phyloP scores from a whole-genome alignment of 2,888 invertebrate species.

The Lasioglossum figueresi region DNA sequence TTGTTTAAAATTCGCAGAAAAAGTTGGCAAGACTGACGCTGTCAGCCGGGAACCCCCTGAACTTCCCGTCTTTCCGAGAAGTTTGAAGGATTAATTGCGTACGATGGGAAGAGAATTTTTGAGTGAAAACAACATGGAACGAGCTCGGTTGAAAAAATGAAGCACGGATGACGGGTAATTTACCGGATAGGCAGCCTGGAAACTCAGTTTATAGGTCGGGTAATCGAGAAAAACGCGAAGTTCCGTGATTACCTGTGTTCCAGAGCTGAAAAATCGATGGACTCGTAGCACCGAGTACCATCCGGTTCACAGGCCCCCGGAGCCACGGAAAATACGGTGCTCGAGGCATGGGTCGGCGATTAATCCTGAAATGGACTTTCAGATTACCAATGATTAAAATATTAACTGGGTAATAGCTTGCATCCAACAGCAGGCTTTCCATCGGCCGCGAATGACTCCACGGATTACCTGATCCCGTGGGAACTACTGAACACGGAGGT shows the following conservation, averaged over 20 bases:
- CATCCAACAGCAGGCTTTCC: constrained; percentile 4
- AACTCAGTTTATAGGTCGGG: neutral
- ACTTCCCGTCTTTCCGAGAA: no score
- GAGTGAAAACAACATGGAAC: neutral
- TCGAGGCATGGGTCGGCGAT: neutral
- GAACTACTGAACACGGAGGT: neutral
- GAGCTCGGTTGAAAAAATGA: neutral
- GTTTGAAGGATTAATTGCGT: no score
- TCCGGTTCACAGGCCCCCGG: constrained; percentile 7
- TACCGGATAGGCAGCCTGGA: neutral
- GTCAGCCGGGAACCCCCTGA: no score
- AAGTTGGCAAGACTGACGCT: no score
- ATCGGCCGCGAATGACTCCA: constrained; percentile 3
- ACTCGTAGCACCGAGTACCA: neutral
- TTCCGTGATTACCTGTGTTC: neutral
- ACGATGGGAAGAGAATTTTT: no score
- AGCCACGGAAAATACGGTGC: constrained; percentile 9
- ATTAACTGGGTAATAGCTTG: constrained; percentile 14
- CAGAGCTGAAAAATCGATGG: neutral
- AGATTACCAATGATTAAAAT: constrained; percentile 15
- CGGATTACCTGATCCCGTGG: constrained; percentile 1
- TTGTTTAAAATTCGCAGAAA: no score
- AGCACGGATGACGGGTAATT: constrained; percentile 7
- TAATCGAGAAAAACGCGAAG: neutral
- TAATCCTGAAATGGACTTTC: neutral